These are phyloP conservation scores for Hydropsyche tenuis DNA, from an alignment of 1,140 invertebrate genomes.

Conservation along the genomic window DNA sequence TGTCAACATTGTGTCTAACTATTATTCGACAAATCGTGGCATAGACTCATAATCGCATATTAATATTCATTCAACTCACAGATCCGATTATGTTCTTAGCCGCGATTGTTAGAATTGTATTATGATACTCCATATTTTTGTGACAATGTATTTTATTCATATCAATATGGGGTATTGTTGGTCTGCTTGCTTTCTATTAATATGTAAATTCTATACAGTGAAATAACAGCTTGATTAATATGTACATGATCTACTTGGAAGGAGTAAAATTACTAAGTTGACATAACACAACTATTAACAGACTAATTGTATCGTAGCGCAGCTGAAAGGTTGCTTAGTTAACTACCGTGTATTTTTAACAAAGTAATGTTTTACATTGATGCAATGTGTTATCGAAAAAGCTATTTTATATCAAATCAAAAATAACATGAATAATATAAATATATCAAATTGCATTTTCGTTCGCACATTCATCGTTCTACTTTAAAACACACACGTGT, in stretches of 20 bases:
- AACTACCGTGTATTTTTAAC: background rate
- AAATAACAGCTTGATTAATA: constrained; percentile 21
- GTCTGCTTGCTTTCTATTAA: constrained; percentile 7
- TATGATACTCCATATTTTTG: constrained; percentile 2
- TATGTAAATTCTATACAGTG: constrained; percentile 7
- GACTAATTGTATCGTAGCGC: background rate
- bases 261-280: background rate
- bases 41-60: background rate
- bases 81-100: background rate
- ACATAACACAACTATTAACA: constrained; percentile 10
- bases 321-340: background rate
- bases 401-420: too few relatives aligned
- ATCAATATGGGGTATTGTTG: background rate
- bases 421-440: too few relatives aligned
- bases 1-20: constrained; percentile 9
- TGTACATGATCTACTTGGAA: constrained; percentile 2
- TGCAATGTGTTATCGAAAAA: too few relatives aligned
- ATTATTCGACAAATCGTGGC: background rate
- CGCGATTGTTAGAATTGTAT: constrained; percentile 1
- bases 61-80: background rate
- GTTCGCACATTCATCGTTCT: too few relatives aligned
- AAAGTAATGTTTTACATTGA: too few relatives aligned
- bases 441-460: too few relatives aligned
- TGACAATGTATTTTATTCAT: background rate
- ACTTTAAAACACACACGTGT: too few relatives aligned